phyloP scores from a whole-genome alignment of 2,797 vertebrate species.

The Chaenodraco wilsoni region DNA sequence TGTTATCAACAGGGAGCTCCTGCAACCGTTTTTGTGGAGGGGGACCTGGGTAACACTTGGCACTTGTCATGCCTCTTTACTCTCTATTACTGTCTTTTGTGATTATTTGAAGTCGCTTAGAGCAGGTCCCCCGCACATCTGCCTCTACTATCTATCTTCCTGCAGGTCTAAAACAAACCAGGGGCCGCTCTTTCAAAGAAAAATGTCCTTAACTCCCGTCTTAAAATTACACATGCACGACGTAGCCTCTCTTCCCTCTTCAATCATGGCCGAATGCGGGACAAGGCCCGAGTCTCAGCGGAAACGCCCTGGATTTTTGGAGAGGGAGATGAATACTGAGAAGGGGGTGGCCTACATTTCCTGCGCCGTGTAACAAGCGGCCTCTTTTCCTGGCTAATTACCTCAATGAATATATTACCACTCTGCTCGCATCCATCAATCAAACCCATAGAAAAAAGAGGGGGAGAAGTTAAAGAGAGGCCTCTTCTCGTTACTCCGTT shows the following conservation, averaged over 20 bases:
- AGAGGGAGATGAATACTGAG: conserved; percentile 63
- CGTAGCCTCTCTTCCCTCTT: conserved; percentile 58
- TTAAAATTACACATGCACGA: conserved; percentile 55
- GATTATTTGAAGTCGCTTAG: conserved; percentile 31
- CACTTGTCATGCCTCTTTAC: neutral
- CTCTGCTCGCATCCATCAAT: conserved; percentile 71
- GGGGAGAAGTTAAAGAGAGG: conserved; percentile 32
- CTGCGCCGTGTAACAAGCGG: conserved; percentile 62
- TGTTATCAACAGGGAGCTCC: too few relatives aligned
- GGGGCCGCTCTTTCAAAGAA: conserved; percentile 31
- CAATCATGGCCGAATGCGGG: conserved; percentile 65
- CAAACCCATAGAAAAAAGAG: conserved; percentile 40
- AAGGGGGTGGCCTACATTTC: conserved; percentile 74
- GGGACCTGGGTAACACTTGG: neutral
- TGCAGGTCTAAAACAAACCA: conserved; percentile 28
- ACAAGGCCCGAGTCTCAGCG: conserved; percentile 68
- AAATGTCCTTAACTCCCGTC: conserved; percentile 36
- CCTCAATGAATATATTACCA: conserved; percentile 76
- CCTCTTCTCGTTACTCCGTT: conserved; percentile 18
- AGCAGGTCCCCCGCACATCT: conserved; percentile 20
- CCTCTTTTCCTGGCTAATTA: conserved; percentile 78
- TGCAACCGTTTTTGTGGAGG: too few relatives aligned
- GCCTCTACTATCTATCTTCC: conserved; percentile 14
- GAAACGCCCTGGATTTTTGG: conserved; percentile 72
- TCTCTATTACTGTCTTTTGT: conserved; percentile 5